Conservation (phyloP, 2,113 vertebrate species). For the Origma solitaria region DNA sequence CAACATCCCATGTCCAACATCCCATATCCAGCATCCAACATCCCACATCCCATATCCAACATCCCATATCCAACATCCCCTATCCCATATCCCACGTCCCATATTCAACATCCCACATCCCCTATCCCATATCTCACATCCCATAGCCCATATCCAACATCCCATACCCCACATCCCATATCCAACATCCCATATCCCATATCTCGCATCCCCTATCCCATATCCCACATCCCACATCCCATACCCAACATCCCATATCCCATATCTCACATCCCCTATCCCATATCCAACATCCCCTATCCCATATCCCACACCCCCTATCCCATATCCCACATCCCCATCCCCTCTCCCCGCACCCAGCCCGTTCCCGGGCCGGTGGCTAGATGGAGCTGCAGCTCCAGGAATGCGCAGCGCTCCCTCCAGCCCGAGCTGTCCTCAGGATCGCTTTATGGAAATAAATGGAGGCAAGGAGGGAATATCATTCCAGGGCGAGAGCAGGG, state of each 20-base stretch:
- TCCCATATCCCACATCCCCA: not conserved
- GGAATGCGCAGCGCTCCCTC: slow-evolving; percentile 17
- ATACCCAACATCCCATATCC: not conserved
- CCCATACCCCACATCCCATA: too few relatives aligned
- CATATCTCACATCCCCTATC: too few relatives aligned
- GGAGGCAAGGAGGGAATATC: not conserved
- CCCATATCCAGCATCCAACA: too few relatives aligned
- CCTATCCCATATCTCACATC: not conserved
- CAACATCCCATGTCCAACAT: too few relatives aligned
- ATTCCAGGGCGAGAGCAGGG: not conserved
- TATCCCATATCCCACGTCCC: too few relatives aligned
- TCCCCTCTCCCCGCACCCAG: too few relatives aligned
- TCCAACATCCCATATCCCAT: too few relatives aligned
- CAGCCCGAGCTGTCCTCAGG: not conserved
- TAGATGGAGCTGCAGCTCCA: slow-evolving; percentile 73
- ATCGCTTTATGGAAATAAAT: not conserved
- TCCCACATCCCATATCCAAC: not conserved
- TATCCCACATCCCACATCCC: too few relatives aligned
- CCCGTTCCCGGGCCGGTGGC: not conserved
- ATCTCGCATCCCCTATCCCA: not conserved
- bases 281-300: too few relatives aligned
- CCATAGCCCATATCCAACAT: too few relatives aligned
- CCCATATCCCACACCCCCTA: not conserved
- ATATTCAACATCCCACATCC: not conserved
- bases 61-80: too few relatives aligned